Conservation (phyloP, 2,888 invertebrate species). For the Electrophaes corylata region DNA sequence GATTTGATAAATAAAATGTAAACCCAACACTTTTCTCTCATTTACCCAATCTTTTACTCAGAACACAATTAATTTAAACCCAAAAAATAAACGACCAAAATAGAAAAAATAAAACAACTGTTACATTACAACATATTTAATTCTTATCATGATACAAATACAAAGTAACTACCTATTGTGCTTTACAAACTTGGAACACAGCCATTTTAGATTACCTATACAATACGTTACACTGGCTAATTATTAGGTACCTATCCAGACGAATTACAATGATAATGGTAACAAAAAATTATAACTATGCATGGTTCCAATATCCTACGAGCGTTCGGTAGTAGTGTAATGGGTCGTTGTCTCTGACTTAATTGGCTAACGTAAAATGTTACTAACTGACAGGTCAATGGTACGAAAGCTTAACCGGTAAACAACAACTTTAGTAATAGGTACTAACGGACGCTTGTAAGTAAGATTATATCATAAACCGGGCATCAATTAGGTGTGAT, state of each 20-base stretch:
- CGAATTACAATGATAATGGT: constrained; percentile 33
- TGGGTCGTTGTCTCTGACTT: too few relatives aligned
- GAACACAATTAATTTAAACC: neutral
- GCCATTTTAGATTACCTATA: constrained; percentile 73
- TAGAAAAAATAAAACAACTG: constrained; percentile 10
- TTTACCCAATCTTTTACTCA: constrained; percentile 15
- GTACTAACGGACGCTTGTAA: too few relatives aligned
- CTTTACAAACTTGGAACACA: constrained; percentile 78
- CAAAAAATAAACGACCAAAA: neutral
- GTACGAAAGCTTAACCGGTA: too few relatives aligned
- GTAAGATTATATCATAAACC: too few relatives aligned
- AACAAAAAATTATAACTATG: constrained; percentile 27
- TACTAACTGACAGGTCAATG: too few relatives aligned
- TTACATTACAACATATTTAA: constrained; percentile 37
- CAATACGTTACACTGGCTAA: constrained; percentile 52
- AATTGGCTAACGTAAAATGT: too few relatives aligned
- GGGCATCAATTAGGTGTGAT: too few relatives aligned
- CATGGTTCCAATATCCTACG: too few relatives aligned
- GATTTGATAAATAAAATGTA: constrained; percentile 30
- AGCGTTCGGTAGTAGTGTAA: too few relatives aligned
- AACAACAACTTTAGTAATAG: too few relatives aligned
- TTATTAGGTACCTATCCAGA: constrained; percentile 17
- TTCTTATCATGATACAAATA: constrained; percentile 52
- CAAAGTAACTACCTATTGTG: constrained; percentile 69
- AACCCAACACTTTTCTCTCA: constrained; percentile 2